Evolutionary conservation across 2,888 invertebrate species (phyloP), one percentile per base, ranked within the genome.

Genomic region (Augochlorella aurata): DNA sequence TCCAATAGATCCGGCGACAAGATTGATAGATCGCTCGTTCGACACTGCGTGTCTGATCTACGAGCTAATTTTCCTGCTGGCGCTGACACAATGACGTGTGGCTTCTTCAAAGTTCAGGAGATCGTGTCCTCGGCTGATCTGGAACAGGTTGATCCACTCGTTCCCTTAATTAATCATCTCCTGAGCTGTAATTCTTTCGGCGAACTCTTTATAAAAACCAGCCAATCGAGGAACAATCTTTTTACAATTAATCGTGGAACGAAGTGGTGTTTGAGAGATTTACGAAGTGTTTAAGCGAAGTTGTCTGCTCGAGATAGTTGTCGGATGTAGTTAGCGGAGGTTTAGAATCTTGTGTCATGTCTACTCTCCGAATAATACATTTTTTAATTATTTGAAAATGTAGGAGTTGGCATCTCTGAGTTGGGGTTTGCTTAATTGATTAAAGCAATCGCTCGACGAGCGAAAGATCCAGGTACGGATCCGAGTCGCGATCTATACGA

Each of bases 11-110:
- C n/a, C 50, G 65, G 14, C 54, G 10, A 16, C 45, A 44, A 70
- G 38, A 68, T 70, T 76, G 81, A 84, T 85, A 68, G 74, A 85
- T 85, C 58, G 44, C 50, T 71, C 21, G 3, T 45, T 29, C 5
- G n/a, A 18, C 38, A 38, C 73, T 9, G n/a, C 63, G 24, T 52
- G 63, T 72, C 67, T 72, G 74, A 79, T 66, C 68, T 71, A 71
- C 58, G 61, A 45, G 50, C 61, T 68, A 83, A 81, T 83, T 84
- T 76, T 74, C 38, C 77, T 63, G 65, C 14, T 68, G 14, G 44
- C 14, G 58, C 74, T 70, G 81, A 74, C 84, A 71, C 71, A 38
- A 44, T 71, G 75, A 78, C 58, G 44, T 61, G 69, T 49, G 49
- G 38, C 61, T 71, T 16, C 24, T 10, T 38, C 21, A 2, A 70